A percentile compares a stretch with the other conserved stretches of the same genome.
Evolutionary conservation across 2,113 vertebrate genomes (phyloP).

Genomic region (Madoqua kirkii): DNA sequence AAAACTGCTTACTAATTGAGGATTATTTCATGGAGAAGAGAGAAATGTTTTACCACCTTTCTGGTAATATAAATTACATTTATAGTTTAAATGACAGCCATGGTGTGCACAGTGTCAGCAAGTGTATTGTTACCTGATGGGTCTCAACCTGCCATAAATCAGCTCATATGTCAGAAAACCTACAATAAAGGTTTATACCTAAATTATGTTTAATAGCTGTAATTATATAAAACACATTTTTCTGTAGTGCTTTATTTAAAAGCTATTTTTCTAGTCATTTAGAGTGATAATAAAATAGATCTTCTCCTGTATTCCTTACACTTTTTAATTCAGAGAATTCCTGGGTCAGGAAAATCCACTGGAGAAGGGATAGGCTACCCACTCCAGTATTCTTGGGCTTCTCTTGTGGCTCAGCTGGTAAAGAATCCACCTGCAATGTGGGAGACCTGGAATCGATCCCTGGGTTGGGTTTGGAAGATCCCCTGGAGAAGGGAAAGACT

Average conservation of each 20-base stretch:
- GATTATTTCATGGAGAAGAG: not conserved
- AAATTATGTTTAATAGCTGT: not conserved
- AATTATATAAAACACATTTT: not conserved
- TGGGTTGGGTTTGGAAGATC: not conserved
- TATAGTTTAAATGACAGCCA: not conserved
- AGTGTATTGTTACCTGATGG: not conserved
- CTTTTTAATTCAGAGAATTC: not conserved
- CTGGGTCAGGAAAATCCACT: fast-evolving
- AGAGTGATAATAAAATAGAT: not conserved
- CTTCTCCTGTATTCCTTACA: not conserved
- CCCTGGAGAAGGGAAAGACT: not conserved
- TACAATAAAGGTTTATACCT: not conserved
- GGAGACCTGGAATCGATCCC: not conserved
- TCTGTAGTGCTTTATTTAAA: not conserved
- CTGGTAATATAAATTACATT: not conserved
- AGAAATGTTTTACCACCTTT: not conserved
- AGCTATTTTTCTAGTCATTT: not conserved
- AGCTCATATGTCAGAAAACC: not conserved
- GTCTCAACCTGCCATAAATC: not conserved
- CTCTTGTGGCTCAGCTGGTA: not conserved
- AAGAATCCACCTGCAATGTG: fast-evolving
- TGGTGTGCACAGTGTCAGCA: not conserved
- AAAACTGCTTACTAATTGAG: not conserved
- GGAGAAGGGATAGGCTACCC: not conserved
- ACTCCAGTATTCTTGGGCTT: not conserved